A percentile compares a stretch with the other conserved stretches of the same genome.
Evolutionary conservation across 2,797 vertebrate species (phyloP).

Genomic region (Falco columbarius): DNA sequence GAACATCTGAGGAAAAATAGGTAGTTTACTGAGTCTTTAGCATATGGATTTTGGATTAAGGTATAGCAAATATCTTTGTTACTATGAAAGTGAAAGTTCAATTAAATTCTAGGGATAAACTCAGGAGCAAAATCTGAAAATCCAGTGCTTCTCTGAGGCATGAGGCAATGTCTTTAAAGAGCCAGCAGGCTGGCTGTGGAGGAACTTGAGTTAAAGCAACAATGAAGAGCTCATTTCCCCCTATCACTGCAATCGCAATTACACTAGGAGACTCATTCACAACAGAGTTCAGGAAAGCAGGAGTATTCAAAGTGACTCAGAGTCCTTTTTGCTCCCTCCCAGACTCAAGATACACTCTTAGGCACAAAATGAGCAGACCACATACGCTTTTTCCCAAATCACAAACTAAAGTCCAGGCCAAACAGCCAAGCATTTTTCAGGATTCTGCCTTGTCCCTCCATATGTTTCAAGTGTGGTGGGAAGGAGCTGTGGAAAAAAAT

Average conservation of each 20-base stretch:
- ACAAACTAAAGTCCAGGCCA: background rate
- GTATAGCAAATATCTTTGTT: slow-evolving; percentile 68
- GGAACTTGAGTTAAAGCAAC: background rate
- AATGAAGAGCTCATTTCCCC: slow-evolving; percentile 24
- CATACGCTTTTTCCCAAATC: background rate
- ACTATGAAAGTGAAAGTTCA: slow-evolving; percentile 72
- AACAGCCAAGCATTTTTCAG: background rate
- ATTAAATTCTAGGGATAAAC: slow-evolving; percentile 70
- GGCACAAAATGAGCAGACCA: background rate
- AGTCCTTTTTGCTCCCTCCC: background rate
- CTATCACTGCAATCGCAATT: slow-evolving; percentile 31
- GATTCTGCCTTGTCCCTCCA: background rate
- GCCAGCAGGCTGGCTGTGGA: background rate
- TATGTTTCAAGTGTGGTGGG: background rate
- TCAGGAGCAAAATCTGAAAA: slow-evolving; percentile 70
- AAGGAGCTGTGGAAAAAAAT: background rate
- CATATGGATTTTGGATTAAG: slow-evolving; percentile 74
- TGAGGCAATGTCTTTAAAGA: background rate
- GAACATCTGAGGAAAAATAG: background rate
- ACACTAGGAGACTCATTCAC: slow-evolving; percentile 2
- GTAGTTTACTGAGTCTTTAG: slow-evolving; percentile 34
- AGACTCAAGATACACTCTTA: background rate
- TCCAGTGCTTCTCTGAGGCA: slow-evolving; percentile 18
- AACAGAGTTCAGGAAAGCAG: slow-evolving; percentile 36
- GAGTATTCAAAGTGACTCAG: background rate